Conservation (phyloP, 2,113 vertebrate species). For the Serinus canaria region DNA sequence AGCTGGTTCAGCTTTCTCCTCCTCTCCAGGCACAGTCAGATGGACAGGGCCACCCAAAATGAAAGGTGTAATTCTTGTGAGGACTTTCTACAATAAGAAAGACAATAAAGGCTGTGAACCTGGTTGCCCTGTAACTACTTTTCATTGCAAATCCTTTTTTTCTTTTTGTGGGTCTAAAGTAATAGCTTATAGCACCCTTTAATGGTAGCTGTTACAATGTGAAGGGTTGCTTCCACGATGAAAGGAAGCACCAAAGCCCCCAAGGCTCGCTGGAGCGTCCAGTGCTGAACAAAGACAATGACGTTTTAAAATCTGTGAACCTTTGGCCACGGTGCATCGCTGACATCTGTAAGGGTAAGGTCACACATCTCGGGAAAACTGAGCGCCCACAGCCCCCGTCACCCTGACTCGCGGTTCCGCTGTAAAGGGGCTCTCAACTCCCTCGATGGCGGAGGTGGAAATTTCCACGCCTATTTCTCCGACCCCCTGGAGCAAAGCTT, state of each 20-base stretch:
- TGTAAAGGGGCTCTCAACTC: background rate
- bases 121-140: background rate
- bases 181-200: background rate
- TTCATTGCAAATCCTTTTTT: background rate
- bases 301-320: background rate
- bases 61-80: background rate
- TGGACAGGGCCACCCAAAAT: background rate
- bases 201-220: background rate
- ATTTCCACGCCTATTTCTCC: background rate
- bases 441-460: background rate
- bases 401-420: accelerated
- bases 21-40: background rate
- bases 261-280: background rate
- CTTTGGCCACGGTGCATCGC: background rate
- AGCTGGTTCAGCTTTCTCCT: background rate
- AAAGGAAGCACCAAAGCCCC: background rate
- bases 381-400: background rate
- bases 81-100: background rate
- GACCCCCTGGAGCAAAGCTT: background rate
- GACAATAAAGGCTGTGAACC: background rate
- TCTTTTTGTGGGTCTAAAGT: background rate
- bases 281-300: background rate
- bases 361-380: background rate
- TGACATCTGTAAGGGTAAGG: background rate
- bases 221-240: background rate